Evolutionary conservation across 1,140 invertebrate genomes (phyloP).

Genomic region (Megalopta genalis): DNA sequence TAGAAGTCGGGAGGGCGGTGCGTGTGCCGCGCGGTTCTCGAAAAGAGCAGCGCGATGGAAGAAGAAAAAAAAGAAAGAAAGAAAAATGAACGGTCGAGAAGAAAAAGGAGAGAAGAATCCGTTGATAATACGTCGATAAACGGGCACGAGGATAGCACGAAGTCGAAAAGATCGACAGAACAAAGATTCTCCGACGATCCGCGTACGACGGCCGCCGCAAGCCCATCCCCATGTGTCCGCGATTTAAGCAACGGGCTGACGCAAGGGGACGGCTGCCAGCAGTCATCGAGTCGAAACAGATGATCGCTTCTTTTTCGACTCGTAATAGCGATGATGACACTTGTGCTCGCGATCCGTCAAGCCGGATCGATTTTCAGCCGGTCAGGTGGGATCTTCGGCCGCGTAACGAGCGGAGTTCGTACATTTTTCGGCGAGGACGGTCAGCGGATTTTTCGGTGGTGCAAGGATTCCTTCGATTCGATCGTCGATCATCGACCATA

Average conservation of each 20-base stretch:
- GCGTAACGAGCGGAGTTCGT: too few relatives aligned
- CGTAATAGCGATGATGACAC: not conserved
- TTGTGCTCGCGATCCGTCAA: not conserved
- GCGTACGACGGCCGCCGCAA: not conserved
- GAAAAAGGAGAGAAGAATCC: too few relatives aligned
- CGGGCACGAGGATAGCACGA: constrained; percentile 12
- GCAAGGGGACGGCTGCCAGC: constrained; percentile 2
- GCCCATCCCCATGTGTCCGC: not conserved
- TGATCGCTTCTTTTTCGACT: not conserved
- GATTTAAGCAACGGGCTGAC: constrained; percentile 15
- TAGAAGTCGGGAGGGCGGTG: constrained; percentile 4
- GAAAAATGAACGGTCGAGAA: too few relatives aligned
- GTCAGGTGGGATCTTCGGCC: too few relatives aligned
- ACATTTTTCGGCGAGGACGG: too few relatives aligned
- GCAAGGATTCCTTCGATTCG: too few relatives aligned
- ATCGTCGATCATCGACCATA: too few relatives aligned
- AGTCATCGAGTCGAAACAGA: not conserved
- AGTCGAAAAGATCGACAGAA: constrained; percentile 1
- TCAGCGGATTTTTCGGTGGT: too few relatives aligned
- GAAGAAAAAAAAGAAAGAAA: too few relatives aligned
- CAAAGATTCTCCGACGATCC: constrained; percentile 18
- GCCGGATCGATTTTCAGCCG: not conserved
- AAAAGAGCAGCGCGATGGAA: too few relatives aligned
- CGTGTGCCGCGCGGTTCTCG: constrained; percentile 11
- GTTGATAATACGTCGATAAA: constrained; percentile 39